Conservation (phyloP, 2,797 vertebrate genomes). For the Pseudochirops corinnae region DNA sequence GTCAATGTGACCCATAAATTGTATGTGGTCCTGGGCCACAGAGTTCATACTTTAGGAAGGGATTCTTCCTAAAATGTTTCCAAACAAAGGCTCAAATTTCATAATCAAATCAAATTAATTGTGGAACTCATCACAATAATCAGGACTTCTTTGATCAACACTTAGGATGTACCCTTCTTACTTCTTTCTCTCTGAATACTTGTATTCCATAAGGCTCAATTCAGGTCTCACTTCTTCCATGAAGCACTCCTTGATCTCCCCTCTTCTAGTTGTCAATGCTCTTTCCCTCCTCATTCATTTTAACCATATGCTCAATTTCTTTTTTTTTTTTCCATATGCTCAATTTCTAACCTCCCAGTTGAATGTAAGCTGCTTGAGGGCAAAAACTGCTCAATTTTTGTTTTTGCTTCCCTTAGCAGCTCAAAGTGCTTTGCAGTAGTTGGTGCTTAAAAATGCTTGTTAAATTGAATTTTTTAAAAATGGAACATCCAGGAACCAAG, state of each 20-base stretch:
- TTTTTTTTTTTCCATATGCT: no score
- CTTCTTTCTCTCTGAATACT: background rate
- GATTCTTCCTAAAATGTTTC: no score
- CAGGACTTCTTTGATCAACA: background rate
- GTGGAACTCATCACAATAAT: background rate
- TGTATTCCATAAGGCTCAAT: background rate
- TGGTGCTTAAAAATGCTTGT: background rate
- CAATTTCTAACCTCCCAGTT: background rate
- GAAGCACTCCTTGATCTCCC: background rate
- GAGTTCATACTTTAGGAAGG: background rate
- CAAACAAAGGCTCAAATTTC: background rate
- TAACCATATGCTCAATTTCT: background rate
- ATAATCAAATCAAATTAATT: background rate
- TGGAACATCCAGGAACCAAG: no score
- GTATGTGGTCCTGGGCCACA: background rate
- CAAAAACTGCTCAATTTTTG: background rate
- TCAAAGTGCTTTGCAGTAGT: background rate
- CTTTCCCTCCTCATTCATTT: background rate
- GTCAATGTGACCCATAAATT: background rate
- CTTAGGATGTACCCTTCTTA: background rate
- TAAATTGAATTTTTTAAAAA: background rate
- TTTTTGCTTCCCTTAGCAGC: background rate
- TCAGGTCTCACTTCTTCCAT: background rate
- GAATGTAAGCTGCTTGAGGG: background rate
- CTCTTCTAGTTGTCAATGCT: background rate